Conservation (phyloP, 2,113 vertebrate genomes). For the Callopanchax toddi region DNA sequence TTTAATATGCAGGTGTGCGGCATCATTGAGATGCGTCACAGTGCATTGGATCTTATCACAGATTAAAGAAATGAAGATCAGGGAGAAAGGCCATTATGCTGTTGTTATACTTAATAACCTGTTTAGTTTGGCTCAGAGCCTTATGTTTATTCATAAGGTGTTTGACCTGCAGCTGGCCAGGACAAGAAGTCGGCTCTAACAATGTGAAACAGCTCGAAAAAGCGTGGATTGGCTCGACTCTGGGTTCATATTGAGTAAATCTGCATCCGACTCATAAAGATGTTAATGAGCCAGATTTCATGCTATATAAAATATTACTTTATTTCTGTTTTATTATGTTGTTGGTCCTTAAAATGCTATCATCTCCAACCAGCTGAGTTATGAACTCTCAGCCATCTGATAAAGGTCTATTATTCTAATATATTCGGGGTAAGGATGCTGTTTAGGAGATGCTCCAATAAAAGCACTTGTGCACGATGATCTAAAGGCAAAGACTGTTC, state of each 20-base stretch:
- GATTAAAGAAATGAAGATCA: constrained; percentile 68
- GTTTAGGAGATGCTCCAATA: neutral
- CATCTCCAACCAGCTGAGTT: neutral
- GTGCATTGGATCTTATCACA: constrained; percentile 42
- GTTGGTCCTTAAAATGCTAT: neutral
- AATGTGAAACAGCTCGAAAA: constrained; percentile 19
- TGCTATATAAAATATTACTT: too few relatives aligned
- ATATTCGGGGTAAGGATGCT: too few relatives aligned
- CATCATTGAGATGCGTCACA: constrained; percentile 57
- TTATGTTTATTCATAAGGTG: constrained; percentile 64
- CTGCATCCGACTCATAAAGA: neutral
- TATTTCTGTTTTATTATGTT: neutral
- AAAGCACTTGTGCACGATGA: neutral
- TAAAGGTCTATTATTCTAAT: neutral
- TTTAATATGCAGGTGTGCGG: constrained; percentile 53
- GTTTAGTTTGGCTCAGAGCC: constrained; percentile 63
- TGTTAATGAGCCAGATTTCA: neutral
- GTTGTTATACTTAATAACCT: constrained; percentile 69
- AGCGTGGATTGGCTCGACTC: neutral
- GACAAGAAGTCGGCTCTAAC: constrained; percentile 30
- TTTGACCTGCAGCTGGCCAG: constrained; percentile 58
- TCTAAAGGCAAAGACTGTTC: neutral
- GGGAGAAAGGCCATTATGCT: constrained; percentile 42
- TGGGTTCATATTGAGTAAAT: neutral
- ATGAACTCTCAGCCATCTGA: neutral